Conservation (phyloP, 53 echinoderm and acorn worm genomes). For the Pentamera pediparva region DNA sequence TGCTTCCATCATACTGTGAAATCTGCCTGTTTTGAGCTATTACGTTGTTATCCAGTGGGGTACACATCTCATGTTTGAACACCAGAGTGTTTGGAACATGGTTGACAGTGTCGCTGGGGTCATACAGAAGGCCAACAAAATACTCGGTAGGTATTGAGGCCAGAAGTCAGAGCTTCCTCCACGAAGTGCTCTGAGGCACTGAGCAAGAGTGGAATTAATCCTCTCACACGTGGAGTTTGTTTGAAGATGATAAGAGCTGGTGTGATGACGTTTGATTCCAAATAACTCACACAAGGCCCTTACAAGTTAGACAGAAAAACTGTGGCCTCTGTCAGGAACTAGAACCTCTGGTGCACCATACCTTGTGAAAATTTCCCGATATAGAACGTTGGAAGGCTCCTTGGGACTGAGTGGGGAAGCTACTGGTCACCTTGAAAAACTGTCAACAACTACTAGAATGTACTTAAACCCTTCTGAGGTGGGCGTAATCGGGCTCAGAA, state of each 20-base stretch:
- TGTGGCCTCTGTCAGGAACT: slow-evolving; percentile 40
- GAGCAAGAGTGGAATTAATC: slow-evolving; percentile 46
- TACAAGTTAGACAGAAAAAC: slow-evolving; percentile 32
- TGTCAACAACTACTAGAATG: slow-evolving; percentile 40
- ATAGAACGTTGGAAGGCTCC: slow-evolving; percentile 32
- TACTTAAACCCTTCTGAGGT: slow-evolving; percentile 15
- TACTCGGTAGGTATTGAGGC: slow-evolving; percentile 33
- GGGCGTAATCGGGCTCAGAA: slow-evolving; percentile 24
- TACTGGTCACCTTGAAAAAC: slow-evolving; percentile 37
- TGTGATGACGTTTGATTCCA: slow-evolving; percentile 29
- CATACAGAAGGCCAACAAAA: slow-evolving; percentile 42
- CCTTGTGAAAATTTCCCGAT: slow-evolving; percentile 28
- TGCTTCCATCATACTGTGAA: slow-evolving; percentile 34
- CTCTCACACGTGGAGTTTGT: slow-evolving; percentile 50
- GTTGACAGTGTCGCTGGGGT: slow-evolving; percentile 34
- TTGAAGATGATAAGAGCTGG: slow-evolving; percentile 37
- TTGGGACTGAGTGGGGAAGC: slow-evolving; percentile 49
- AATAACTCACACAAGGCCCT: slow-evolving; percentile 43
- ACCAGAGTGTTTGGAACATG: slow-evolving; percentile 36
- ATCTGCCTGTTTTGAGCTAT: slow-evolving; percentile 26
- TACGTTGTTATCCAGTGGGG: slow-evolving; percentile 38
- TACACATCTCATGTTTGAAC: slow-evolving; percentile 38
- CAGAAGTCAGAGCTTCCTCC: slow-evolving; percentile 19
- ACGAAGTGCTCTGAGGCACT: slow-evolving; percentile 36
- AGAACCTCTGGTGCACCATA: slow-evolving; percentile 40